Base-by-base conservation (phyloP, 2,113 vertebrate genomes). In the Cyphomyrus discorhynchus region DNA sequence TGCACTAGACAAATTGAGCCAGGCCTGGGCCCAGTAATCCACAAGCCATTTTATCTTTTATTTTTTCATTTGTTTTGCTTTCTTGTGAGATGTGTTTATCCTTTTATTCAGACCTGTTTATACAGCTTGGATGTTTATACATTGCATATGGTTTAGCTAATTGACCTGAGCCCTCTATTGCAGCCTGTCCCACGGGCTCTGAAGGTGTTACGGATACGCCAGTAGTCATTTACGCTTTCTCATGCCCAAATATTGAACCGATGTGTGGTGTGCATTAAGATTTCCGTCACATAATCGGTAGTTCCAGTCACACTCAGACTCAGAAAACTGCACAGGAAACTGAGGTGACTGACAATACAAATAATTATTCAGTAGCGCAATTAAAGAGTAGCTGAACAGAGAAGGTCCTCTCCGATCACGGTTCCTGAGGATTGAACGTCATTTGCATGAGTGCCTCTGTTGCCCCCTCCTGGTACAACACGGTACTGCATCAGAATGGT, bases 391-490 rank as follows among this genome's bases (percentile, higher is more conserved):
- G 45, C 39, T 45, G 19, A 47, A 47, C 21, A 84, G 35, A 2
- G 80, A 83, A 21, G n/a, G 17, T 47, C 8, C 42, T 82, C 45
- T 8, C 24, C 3, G 1, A 47, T 84, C 45, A 17, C 13, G 1
- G 35, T 80, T 80, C 27, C 35, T 13, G 82, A 21, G 21, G 21
- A 47, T 8, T 42, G 77, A 84, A 42, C 19, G 4, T 46, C 82
- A 84, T 47, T 45, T 62, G 35, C 39, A 88, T 5, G 56, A 89
- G 89, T 39, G 86, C 31, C 80, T 92, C 56, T 92, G 87, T 89
- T 89, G 87, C 92, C 92, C 90, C 77, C 89, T 46, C 27, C 86
- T 87, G 56, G 82, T 66, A 21, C 19, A 47, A 56, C 5, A 31
- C 9, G 2, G 3, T 24, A 50, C 11, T 89, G 88, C 70, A 24